Evolutionary conservation across 2,888 invertebrate species (phyloP).

Genomic region (Lithophane semibrunnea): DNA sequence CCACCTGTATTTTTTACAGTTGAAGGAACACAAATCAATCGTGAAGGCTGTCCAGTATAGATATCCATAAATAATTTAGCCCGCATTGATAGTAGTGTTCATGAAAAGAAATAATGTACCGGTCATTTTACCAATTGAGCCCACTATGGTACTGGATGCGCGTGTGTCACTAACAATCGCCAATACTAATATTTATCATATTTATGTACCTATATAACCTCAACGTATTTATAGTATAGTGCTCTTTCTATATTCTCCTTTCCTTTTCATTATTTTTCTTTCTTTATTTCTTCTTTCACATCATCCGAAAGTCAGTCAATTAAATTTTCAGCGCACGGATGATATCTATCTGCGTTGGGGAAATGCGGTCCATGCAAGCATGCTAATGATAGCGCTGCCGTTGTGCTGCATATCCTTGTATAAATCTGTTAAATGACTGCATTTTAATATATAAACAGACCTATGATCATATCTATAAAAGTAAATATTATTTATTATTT

Average conservation of each 20-base stretch:
- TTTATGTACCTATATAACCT: conserved; percentile 27
- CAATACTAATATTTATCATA: conserved; percentile 65
- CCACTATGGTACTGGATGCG: conserved; percentile 70
- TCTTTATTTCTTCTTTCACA: conserved; percentile 32
- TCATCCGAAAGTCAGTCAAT: conserved; percentile 73
- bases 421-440: background rate
- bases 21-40: conserved; percentile 50
- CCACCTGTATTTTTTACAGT: conserved; percentile 38
- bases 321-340: conserved; percentile 74
- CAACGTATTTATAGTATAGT: conserved; percentile 21
- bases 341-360: conserved; percentile 68
- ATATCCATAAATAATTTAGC: conserved; percentile 53
- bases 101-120: conserved; percentile 69
- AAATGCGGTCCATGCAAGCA: conserved; percentile 53
- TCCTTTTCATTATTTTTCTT: no score
- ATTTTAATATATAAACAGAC: conserved; percentile 4
- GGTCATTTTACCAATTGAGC: conserved; percentile 71
- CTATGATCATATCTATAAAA: background rate
- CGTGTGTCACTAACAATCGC: conserved; percentile 67
- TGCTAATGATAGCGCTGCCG: conserved; percentile 3
- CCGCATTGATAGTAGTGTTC: conserved; percentile 50
- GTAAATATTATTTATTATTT: conserved; percentile 13
- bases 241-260: conserved; percentile 8
- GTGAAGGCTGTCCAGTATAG: conserved; percentile 47
- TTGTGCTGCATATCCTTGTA: conserved; percentile 24